Evolutionary conservation across 2,888 invertebrate genomes (phyloP), one percentile per base, ranked within the genome.

Genomic region (Disparrhopalites patrizii): DNA sequence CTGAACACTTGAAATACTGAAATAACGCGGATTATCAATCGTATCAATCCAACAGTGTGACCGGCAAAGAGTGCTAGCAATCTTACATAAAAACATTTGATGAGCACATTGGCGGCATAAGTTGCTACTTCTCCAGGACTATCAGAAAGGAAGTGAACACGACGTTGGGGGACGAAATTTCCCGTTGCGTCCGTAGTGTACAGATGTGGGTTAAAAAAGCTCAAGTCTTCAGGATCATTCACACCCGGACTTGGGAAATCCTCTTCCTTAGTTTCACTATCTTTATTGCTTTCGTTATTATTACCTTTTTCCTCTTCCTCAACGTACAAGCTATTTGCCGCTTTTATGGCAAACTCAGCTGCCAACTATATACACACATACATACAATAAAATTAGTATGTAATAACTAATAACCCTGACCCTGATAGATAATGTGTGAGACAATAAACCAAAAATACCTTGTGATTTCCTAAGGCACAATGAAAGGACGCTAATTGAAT

Each of bases 91-190:
- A 74, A 66, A 54, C 71, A 70, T 10, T 67, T 61, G 13, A 74
- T 74, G 2, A 74, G 62, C 28, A 74, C 63, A 50, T 74, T 73
- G 1, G 66, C 69, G 0, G 71, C 72, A 54, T 73, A 74, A 2
- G 64, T 30, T 33, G 72, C 60, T 15, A 74, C 56, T 65, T 74
- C 74, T 5, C 31, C 27, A 10, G 71, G 68, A 55, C 72, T 68
- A 30, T 73, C 70, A 2, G 74, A 74, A 0, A 74, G 36, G 50
- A 74, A 74, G 57, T 74, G 74, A 40, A 74, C 73, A 20, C 74
- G 61, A 36, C 73, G 33, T 33, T 71, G 72, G 23, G 58, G 58
- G 36, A 69, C 23, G 33, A 67, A 61, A 30, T 66, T 65, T 28
- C 68, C 71, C 52, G 60, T 63, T 13, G 31, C 25, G 20, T 71